Evolutionary conservation across 2,888 invertebrate genomes (phyloP).

Genomic region (Julus scandinavius): DNA sequence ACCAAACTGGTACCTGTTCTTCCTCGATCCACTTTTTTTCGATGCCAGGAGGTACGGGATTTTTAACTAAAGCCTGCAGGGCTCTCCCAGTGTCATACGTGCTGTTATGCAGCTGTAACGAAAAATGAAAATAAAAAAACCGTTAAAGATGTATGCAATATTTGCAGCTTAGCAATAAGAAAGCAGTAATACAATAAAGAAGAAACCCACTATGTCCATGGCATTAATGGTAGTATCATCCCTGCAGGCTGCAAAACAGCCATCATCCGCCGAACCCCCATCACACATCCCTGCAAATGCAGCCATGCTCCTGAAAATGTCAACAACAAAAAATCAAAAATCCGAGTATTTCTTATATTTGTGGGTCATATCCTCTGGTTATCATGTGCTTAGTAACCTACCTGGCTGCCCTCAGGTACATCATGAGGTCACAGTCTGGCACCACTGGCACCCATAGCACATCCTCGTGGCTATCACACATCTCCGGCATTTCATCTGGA

Average conservation of each 20-base stretch:
- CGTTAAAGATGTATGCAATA: background rate
- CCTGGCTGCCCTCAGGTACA: constrained; percentile 96
- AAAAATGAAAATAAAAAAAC: constrained; percentile 46
- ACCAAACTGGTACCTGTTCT: constrained; percentile 72
- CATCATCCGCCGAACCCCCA: constrained; percentile 96
- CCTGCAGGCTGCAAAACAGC: constrained; percentile 94
- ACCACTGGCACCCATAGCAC: constrained; percentile 94
- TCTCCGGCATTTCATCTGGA: constrained; percentile 66
- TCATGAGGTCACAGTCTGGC: constrained; percentile 94
- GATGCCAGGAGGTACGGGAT: constrained; percentile 95
- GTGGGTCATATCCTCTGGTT: background rate
- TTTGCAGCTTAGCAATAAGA: background rate
- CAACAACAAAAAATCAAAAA: background rate
- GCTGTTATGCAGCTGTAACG: constrained; percentile 85
- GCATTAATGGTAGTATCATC: constrained; percentile 99
- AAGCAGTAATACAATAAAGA: background rate
- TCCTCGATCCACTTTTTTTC: constrained; percentile 99
- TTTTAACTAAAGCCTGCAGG: constrained; percentile 94
- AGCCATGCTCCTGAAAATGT: constrained; percentile 81
- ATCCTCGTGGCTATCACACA: constrained; percentile 79
- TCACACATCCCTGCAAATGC: constrained; percentile 99
- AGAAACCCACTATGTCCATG: constrained; percentile 80
- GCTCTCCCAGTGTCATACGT: constrained; percentile 97
- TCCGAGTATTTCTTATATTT: background rate
- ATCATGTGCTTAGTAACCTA: constrained; percentile 58